A percentile compares a stretch with the other conserved stretches of the same genome.
Evolutionary conservation across 1,140 invertebrate species (phyloP).

Genomic region (Pararge aegeria): DNA sequence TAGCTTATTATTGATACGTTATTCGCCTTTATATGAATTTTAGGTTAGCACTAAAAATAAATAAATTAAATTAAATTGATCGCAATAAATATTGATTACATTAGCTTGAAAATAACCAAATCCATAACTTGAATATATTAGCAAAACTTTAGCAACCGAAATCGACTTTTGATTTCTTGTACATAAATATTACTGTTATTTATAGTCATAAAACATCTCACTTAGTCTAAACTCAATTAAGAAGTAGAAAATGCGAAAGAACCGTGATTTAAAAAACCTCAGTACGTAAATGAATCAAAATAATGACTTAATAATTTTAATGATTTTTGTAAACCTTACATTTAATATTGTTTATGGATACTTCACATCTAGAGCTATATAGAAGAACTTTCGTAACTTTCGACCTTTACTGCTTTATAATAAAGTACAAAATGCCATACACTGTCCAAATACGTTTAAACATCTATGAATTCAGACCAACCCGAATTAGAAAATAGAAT

Average conservation of each 20-base stretch:
- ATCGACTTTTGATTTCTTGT: background rate
- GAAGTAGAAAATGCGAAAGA: background rate
- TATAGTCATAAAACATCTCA: too few relatives aligned
- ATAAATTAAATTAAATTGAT: background rate
- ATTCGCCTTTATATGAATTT: too few relatives aligned
- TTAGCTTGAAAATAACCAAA: background rate
- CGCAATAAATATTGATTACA: background rate
- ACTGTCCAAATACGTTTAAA: background rate
- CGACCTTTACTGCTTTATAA: background rate
- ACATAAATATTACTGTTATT: background rate
- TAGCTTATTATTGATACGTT: too few relatives aligned
- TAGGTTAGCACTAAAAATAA: background rate
- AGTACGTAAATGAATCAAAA: background rate
- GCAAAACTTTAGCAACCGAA: background rate
- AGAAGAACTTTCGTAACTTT: background rate
- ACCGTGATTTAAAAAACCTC: background rate
- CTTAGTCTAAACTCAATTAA: too few relatives aligned
- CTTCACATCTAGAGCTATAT: background rate
- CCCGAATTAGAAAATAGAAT: background rate
- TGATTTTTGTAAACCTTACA: background rate
- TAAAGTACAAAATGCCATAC: constrained; percentile 7
- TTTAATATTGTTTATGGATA: background rate
- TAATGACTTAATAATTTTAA: background rate
- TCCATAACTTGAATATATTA: background rate
- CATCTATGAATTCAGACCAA: background rate